These are phyloP conservation scores for Nesoenas mayeri DNA, from an alignment of 2,113 vertebrate species.

Conservation along the genomic window DNA sequence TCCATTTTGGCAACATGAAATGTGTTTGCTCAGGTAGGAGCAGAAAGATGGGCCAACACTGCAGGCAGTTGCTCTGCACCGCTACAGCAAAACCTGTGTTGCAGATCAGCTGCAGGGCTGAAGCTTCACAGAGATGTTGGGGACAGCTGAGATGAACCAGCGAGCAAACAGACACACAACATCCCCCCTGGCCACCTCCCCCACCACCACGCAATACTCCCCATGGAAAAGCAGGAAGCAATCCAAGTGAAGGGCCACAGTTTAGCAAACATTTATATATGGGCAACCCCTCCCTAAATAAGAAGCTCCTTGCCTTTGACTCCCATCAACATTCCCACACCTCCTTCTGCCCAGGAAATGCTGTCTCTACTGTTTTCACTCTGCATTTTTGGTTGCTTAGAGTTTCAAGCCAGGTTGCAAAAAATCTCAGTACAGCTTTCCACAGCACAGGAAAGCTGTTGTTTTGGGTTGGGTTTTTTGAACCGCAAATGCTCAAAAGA, in stretches of 20 bases:
- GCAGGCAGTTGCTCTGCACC: not conserved
- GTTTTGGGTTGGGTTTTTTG: not conserved
- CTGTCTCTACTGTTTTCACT: not conserved
- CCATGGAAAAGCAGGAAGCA: not conserved
- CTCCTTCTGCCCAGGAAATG: not conserved
- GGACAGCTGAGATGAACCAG: not conserved
- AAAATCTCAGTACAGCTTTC: not conserved
- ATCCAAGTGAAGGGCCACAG: not conserved
- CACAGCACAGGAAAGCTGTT: not conserved
- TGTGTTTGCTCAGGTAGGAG: not conserved
- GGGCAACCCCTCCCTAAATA: not conserved
- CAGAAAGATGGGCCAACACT: not conserved
- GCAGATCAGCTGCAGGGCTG: not conserved
- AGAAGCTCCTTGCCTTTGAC: not conserved
- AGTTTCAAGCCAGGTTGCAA: not conserved
- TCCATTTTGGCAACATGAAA: not conserved
- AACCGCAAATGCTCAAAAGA: not conserved
- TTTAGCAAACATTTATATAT: not conserved
- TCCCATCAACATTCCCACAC: not conserved
- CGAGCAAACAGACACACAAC: accelerated
- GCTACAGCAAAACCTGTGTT: not conserved
- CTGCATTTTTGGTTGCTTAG: accelerated
- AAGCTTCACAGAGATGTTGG: not conserved
- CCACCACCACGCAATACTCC: not conserved
- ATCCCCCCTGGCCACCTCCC: accelerated